Base-by-base conservation (phyloP, 2,797 vertebrate genomes). In the Anabas testudineus region DNA sequence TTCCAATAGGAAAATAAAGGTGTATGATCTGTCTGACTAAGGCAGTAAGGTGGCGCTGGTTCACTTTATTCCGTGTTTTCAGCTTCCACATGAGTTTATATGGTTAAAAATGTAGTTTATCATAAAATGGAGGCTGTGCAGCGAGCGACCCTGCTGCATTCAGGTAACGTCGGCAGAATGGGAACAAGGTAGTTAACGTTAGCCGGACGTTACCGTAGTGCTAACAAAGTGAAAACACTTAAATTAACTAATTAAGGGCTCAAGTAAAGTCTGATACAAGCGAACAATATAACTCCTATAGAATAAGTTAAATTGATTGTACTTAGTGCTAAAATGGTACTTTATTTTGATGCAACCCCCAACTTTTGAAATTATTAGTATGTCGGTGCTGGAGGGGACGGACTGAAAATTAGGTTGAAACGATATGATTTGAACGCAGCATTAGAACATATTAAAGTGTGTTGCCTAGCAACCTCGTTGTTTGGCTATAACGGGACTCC, bases 381-480 rank as follows among this genome's bases (percentile, higher is more conserved):
- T n/a, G n/a, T n/a, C n/a, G 30, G 32, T 14, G 4, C 18, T n/a
- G 42, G 2, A 43, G 42, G 1, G 18, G 43, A 10, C 2, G 18
- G n/a, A 2, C 13, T 55, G 14, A 24, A 4, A 16, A 12, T 36
- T 22, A 15, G 53, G 1, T 45, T 34, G 59, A 4, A 14, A 30
- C 2, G 15, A 21, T 6, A 28, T 1, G 18, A 30, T 13, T 2
- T 3, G 37, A 46, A 45, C n/a, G 57, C 24, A 1, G 3, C 24
- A 12, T 28, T 21, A 47, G 12, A 53, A 36, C 3, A 2, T 13
- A 47, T 13, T 43, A 52, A 52, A 51, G 1, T 41, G 9, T 16
- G 86, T 85, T 85, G 68, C 81, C 30, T 67, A 74, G 85, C 76
- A 83, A 82, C 81, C 54, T 13, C 0, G 36, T 57, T 63, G 63